phyloP scores from a whole-genome alignment of 1,140 invertebrate genomes.

The Leptopilina clavipes region DNA sequence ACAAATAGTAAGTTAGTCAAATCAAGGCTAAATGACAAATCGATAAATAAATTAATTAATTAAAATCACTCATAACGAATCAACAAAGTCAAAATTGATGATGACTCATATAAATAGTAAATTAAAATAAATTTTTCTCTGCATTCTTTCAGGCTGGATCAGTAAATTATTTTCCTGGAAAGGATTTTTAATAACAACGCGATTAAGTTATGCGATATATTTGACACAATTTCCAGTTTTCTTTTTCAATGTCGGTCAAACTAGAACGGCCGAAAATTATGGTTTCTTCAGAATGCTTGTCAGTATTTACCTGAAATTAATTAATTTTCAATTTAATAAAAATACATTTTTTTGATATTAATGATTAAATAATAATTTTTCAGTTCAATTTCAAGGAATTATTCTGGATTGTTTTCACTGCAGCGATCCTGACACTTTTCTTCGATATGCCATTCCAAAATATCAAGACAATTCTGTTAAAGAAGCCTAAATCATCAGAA shows the following conservation, averaged over 20 bases:
- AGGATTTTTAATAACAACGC: conserved; percentile 79
- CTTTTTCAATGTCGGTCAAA: conserved; percentile 80
- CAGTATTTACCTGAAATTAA: conserved; percentile 51
- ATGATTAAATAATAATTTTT: conserved; percentile 47
- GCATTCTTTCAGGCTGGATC: conserved; percentile 70
- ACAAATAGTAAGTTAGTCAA: conserved; percentile 70
- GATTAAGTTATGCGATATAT: conserved; percentile 81
- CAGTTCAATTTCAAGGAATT: conserved; percentile 78
- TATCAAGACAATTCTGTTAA: conserved; percentile 75
- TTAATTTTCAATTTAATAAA: not conserved
- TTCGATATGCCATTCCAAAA: conserved; percentile 83
- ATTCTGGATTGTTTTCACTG: conserved; percentile 76
- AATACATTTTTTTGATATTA: conserved; percentile 12
- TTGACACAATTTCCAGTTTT: conserved; percentile 82
- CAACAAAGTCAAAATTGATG: no score
- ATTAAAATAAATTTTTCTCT: conserved; percentile 32
- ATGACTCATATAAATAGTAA: no score
- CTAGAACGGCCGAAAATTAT: conserved; percentile 75
- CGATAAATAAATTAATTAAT: no score
- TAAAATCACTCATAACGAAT: no score
- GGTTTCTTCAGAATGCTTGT: conserved; percentile 76
- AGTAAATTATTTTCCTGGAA: conserved; percentile 76
- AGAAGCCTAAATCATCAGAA: conserved; percentile 43
- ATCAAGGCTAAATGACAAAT: not conserved
- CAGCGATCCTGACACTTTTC: conserved; percentile 78